A percentile compares a stretch with the other conserved stretches of the same genome.
phyloP scores from a whole-genome alignment of 2,113 vertebrate genomes.

The Urocolius indicus region DNA sequence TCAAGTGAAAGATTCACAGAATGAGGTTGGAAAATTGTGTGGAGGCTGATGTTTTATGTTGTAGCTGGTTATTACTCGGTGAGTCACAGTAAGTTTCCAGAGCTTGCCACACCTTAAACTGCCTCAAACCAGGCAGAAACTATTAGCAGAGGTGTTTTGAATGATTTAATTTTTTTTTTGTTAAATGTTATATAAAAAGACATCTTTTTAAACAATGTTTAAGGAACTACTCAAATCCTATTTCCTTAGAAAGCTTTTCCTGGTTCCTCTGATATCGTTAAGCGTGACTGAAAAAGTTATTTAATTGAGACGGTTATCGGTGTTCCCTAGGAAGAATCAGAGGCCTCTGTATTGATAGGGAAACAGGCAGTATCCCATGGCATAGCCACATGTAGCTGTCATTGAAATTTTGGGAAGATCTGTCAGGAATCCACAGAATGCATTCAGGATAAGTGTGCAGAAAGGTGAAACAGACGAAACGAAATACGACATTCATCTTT shows the following conservation, averaged over 20 bases:
- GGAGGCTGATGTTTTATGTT: slow-evolving; percentile 78
- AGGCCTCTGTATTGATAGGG: neutral
- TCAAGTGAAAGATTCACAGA: slow-evolving; percentile 74
- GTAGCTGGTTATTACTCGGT: slow-evolving; percentile 76
- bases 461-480: neutral
- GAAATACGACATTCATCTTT: neutral
- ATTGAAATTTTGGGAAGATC: neutral
- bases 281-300: neutral
- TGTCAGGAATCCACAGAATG: neutral
- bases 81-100: slow-evolving; percentile 81
- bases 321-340: neutral
- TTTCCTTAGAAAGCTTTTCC: neutral
- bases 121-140: slow-evolving; percentile 75
- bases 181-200: slow-evolving; percentile 7
- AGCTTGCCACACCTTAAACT: slow-evolving; percentile 80
- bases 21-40: slow-evolving; percentile 79
- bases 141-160: slow-evolving; percentile 66
- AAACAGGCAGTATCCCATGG: neutral
- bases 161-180: slow-evolving; percentile 22
- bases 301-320: rapidly evolving
- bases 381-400: neutral
- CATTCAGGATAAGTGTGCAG: neutral
- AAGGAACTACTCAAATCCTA: neutral
- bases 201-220: neutral
- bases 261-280: neutral